A percentile compares a stretch with the other conserved stretches of the same genome.
These are phyloP conservation scores for Lamprologus speciosus DNA, from an alignment of 2,113 vertebrate genomes.

Conservation along the genomic window DNA sequence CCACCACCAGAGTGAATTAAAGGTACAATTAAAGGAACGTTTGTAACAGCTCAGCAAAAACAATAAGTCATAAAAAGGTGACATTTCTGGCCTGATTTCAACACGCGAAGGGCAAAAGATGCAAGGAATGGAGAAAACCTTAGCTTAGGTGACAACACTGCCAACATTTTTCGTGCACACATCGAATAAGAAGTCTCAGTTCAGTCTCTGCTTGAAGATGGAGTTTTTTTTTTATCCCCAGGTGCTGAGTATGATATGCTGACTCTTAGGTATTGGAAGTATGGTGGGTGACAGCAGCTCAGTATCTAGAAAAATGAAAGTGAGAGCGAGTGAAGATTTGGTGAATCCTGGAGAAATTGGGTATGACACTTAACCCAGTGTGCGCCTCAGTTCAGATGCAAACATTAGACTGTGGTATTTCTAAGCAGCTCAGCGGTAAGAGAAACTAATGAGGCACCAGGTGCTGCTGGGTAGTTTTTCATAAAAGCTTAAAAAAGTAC, in stretches of 20 bases:
- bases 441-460: background rate
- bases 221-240: background rate
- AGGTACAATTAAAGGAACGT: background rate
- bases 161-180: background rate
- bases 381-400: background rate
- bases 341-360: background rate
- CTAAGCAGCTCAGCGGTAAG: background rate
- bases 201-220: background rate
- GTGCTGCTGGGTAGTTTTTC: background rate
- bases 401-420: background rate
- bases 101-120: background rate
- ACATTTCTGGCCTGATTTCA: background rate
- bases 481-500: background rate
- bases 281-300: background rate
- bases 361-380: background rate
- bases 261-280: background rate
- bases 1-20: background rate
- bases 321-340: background rate
- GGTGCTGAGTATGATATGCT: slow-evolving; percentile 3
- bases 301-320: background rate
- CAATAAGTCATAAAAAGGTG: background rate
- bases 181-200: background rate
- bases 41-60: background rate
- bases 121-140: background rate
- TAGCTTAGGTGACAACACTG: background rate